phyloP scores from a whole-genome alignment of 2,888 invertebrate genomes.

The Scaptomyza parva region DNA sequence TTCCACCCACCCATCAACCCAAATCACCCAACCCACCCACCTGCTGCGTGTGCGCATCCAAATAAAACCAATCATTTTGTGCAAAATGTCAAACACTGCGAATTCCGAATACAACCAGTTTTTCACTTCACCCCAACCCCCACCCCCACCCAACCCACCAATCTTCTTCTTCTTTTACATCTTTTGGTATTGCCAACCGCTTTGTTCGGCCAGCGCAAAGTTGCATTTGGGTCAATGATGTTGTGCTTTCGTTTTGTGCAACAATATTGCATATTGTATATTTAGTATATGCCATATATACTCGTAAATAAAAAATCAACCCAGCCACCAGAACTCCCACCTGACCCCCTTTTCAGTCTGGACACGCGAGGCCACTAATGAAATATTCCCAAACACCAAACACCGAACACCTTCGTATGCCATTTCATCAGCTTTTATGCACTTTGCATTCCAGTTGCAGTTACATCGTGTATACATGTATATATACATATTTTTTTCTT shows the following conservation, averaged over 20 bases:
- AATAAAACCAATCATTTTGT: slow-evolving; percentile 64
- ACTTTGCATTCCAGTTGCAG: slow-evolving; percentile 9
- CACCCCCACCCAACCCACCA: not conserved
- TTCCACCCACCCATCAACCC: not conserved
- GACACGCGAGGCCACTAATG: slow-evolving; percentile 22
- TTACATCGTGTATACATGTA: not conserved
- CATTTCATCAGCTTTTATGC: slow-evolving; percentile 3
- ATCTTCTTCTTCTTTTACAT: no score
- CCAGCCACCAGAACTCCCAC: slow-evolving; percentile 27
- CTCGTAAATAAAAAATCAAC: slow-evolving; percentile 56
- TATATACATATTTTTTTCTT: not conserved
- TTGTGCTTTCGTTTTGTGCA: slow-evolving; percentile 51
- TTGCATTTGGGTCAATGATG: slow-evolving; percentile 64
- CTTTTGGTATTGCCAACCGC: slow-evolving; percentile 5
- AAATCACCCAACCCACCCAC: not conserved
- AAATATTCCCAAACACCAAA: slow-evolving; percentile 28
- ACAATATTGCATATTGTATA: slow-evolving; percentile 55
- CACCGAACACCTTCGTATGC: slow-evolving; percentile 11
- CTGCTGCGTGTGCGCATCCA: slow-evolving; percentile 57
- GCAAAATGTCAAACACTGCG: slow-evolving; percentile 59
- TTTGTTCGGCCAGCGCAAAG: slow-evolving; percentile 40
- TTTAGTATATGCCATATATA: not conserved
- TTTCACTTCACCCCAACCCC: not conserved
- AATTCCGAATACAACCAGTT: slow-evolving; percentile 28
- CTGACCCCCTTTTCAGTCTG: not conserved